phyloP scores from a whole-genome alignment of 2,888 invertebrate genomes.

The Platypus cylindrus region DNA sequence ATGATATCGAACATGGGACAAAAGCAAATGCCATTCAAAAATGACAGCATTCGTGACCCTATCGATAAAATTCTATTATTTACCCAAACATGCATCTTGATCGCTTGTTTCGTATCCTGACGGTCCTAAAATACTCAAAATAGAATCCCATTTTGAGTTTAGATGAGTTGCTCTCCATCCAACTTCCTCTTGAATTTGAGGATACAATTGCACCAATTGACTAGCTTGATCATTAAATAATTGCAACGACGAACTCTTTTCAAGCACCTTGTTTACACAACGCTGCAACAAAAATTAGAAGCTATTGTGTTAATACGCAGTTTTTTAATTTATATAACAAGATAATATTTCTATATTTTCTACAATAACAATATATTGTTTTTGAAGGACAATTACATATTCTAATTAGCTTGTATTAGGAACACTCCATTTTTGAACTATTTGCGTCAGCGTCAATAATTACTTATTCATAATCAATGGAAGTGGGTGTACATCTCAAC shows the following conservation, averaged over 20 bases:
- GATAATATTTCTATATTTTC: neutral
- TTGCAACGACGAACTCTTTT: slow-evolving; percentile 56
- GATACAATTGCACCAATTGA: slow-evolving; percentile 52
- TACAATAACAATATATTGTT: neutral
- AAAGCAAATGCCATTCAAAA: too few species aligned
- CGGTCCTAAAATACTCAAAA: slow-evolving; percentile 56
- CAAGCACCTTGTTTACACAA: slow-evolving; percentile 62
- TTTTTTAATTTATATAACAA: neutral
- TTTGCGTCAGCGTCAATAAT: too few species aligned
- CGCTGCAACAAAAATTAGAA: slow-evolving; percentile 40
- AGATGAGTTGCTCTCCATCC: slow-evolving; percentile 60
- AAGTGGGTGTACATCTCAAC: too few species aligned
- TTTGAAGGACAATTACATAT: neutral
- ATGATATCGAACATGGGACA: too few species aligned
- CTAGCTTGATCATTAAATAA: slow-evolving; percentile 68
- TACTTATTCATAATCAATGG: too few species aligned
- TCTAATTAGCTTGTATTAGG: too few species aligned
- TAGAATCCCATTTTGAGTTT: slow-evolving; percentile 67
- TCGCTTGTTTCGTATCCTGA: slow-evolving; percentile 35
- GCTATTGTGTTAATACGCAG: neutral
- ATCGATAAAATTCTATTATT: too few species aligned
- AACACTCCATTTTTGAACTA: too few species aligned
- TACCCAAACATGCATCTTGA: slow-evolving; percentile 31
- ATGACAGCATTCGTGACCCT: too few species aligned
- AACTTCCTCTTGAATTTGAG: slow-evolving; percentile 52